Evolutionary conservation across 2,113 vertebrate species (phyloP), one percentile per base, ranked within the genome.

Genomic region (Lepus europaeus): DNA sequence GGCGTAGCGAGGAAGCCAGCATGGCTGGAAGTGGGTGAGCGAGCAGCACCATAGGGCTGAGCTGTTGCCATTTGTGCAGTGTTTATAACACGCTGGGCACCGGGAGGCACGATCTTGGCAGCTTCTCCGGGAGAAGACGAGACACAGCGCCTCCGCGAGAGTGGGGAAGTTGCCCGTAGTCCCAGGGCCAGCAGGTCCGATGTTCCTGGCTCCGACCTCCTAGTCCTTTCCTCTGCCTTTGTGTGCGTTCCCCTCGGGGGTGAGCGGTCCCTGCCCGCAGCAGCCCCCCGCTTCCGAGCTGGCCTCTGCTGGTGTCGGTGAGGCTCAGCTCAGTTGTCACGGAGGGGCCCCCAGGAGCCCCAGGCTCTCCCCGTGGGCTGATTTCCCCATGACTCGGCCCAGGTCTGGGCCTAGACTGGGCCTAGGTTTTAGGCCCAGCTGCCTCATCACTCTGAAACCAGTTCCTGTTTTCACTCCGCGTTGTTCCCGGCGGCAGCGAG

Each of bases 261-360:
- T 4, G 0, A 27, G 29, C 14, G 2, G 51, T 11, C 23, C 63
- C n/a, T 22, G 8, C 9, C 22, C 22, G 51, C 39, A 12, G 14
- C 19, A 8, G 16, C 19, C 25, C 36, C 74, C 1, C 0, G 0
- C 13, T 3, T 36, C 64, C 39, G 4, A 49, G 19, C 90, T 51
- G 49, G 13, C 66, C 20, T n/a, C n/a, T 53, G 49, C 20, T 1
- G 8, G 16, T 12, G 45, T 27, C 6, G 2, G 25, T 5, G 19
- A 25, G 2, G 13, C 33, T 1, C 1, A 3, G 81, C 36, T 63
- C 27, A 6, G 25, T 6, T 13, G 51, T 22, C 0, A 0, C 6
- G 22, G 9, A 29, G 20, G 20, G 79, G 19, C 64, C 19, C 4
- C 17, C 0, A 2, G 29, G 31, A 87, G 51, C 16, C 19, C 3